phyloP scores from a whole-genome alignment of 2,113 vertebrate genomes.

The Labrus mixtus region DNA sequence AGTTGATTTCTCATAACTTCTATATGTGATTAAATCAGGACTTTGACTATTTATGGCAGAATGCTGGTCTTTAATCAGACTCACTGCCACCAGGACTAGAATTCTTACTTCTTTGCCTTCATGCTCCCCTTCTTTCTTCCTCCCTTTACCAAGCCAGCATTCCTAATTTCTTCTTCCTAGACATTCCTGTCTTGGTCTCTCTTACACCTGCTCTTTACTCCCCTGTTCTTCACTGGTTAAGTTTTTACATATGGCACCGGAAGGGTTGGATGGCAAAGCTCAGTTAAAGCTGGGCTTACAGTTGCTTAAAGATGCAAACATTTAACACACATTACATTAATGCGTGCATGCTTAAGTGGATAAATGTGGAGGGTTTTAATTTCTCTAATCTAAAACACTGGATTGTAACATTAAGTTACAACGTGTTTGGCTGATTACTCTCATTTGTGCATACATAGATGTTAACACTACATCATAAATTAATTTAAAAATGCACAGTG shows the following conservation, averaged over 20 bases:
- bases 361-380: slow-evolving; percentile 26
- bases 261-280: not conserved
- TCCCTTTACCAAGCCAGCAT: too few relatives aligned
- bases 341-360: slow-evolving; percentile 16
- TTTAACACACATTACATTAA: slow-evolving; percentile 8
- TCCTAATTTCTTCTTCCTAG: not conserved
- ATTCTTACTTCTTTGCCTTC: not conserved
- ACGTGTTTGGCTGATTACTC: not conserved
- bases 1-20: too few relatives aligned
- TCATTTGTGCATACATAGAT: not conserved
- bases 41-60: too few relatives aligned
- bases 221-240: not conserved
- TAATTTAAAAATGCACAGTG: not conserved
- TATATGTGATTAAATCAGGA: too few relatives aligned
- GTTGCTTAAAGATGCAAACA: not conserved
- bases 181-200: not conserved
- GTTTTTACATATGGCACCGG: not conserved
- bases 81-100: too few relatives aligned
- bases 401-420: not conserved
- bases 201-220: not conserved
- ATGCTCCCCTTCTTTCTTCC: not conserved
- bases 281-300: slow-evolving; percentile 11
- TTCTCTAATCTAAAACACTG: not conserved
- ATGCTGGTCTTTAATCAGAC: too few relatives aligned
- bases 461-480: not conserved